Percentiles rank a stretch among this genome's conserved stretches.
Conservation (phyloP, 53 echinoderm and acorn worm species). For the Astropecten irregularis region DNA sequence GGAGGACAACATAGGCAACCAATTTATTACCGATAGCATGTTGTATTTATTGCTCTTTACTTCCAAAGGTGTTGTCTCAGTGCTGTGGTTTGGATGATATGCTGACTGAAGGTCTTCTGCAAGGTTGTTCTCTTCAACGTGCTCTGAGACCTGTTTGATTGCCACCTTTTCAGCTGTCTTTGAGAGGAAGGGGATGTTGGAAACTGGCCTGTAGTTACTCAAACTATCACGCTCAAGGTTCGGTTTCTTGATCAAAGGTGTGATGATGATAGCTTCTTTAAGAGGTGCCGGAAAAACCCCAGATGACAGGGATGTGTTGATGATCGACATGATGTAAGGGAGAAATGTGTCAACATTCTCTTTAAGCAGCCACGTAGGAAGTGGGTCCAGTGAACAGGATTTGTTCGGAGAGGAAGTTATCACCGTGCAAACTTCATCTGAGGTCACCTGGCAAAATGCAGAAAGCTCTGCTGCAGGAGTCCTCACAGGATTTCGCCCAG, state of each 20-base stretch:
- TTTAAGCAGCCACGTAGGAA: conserved; percentile 46
- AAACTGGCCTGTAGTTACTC: conserved; percentile 19
- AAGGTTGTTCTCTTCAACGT: conserved; percentile 1
- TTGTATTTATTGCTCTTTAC: conserved; percentile 36
- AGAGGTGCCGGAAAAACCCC: too few relatives aligned
- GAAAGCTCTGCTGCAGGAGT: too few relatives aligned
- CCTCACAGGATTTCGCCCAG: not conserved
- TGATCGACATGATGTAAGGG: too few relatives aligned
- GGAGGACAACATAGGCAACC: too few relatives aligned
- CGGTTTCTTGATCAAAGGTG: conserved; percentile 28
- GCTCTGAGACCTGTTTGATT: too few relatives aligned
- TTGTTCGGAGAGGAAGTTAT: not conserved
- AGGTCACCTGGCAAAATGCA: not conserved
- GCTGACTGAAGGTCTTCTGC: not conserved
- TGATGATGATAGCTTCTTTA: conserved; percentile 1
- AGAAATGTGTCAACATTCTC: not conserved
- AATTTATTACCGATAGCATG: too few relatives aligned
- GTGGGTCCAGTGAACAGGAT: conserved; percentile 22
- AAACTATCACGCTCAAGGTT: conserved; percentile 25
- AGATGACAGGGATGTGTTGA: conserved; percentile 31
- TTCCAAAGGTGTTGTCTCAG: conserved; percentile 27
- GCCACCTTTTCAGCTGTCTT: too few relatives aligned
- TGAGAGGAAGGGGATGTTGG: conserved; percentile 9
- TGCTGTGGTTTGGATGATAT: conserved; percentile 10
- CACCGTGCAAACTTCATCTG: not conserved